These are phyloP conservation scores for Stratiomys singularior DNA, from an alignment of 2,888 invertebrate species.

Conservation along the genomic window DNA sequence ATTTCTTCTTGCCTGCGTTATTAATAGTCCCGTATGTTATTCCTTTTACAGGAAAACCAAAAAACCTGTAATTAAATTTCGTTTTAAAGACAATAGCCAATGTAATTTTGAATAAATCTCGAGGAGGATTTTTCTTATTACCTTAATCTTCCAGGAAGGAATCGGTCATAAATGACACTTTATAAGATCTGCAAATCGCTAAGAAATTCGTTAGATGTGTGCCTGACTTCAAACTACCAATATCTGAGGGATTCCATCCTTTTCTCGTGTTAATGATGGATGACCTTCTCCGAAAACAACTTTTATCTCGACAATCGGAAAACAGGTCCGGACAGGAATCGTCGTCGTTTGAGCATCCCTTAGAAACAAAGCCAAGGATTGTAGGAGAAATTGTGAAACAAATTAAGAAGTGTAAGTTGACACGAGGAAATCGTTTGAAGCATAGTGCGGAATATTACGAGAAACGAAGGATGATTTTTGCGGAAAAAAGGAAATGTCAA, in stretches of 20 bases:
- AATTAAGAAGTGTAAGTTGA: not conserved
- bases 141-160: too few species aligned
- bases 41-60: too few species aligned
- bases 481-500: not conserved
- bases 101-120: too few species aligned
- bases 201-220: not conserved
- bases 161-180: too few species aligned
- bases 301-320: not conserved
- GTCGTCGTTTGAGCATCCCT: not conserved
- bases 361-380: conserved; percentile 8
- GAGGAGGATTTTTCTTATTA: too few species aligned
- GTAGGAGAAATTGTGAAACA: conserved; percentile 24
- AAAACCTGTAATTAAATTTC: too few species aligned
- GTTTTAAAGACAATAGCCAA: too few species aligned
- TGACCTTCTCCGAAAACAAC: not conserved
- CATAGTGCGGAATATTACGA: conserved; percentile 15
- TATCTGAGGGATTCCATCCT: not conserved
- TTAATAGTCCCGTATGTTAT: too few species aligned
- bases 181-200: not conserved
- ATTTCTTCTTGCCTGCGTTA: not conserved
- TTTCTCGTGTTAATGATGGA: not conserved
- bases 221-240: not conserved
- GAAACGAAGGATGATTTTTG: not conserved
- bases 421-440: conserved; percentile 18
- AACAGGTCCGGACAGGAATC: not conserved